These are phyloP conservation scores for Siniperca scherzeri DNA, from an alignment of 2,797 vertebrate species.

Conservation along the genomic window DNA sequence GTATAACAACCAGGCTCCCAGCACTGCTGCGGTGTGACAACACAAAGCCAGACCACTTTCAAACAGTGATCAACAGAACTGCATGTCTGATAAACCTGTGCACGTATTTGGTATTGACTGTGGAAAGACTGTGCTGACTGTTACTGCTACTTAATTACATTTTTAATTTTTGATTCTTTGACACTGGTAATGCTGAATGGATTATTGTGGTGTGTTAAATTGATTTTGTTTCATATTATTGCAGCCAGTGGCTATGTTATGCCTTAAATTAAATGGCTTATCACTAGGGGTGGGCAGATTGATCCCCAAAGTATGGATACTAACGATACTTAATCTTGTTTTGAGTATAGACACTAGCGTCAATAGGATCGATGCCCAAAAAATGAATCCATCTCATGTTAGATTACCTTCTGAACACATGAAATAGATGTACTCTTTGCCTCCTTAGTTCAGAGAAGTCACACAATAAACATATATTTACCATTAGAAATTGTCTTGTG, in stretches of 20 bases:
- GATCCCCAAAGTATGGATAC: not conserved
- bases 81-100: constrained; percentile 18
- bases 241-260: not conserved
- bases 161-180: constrained; percentile 27
- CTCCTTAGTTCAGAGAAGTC: no score
- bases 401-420: not conserved
- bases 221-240: not conserved
- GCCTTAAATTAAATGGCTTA: not conserved
- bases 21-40: constrained; percentile 13
- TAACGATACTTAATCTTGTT: not conserved
- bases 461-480: not conserved
- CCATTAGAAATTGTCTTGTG: not conserved
- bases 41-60: constrained; percentile 2
- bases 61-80: constrained; percentile 1
- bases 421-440: no score
- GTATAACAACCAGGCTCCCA: constrained; percentile 4
- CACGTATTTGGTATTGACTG: constrained; percentile 1
- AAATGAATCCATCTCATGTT: not conserved
- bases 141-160: not conserved
- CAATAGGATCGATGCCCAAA: not conserved
- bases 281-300: not conserved
- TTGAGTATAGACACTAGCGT: not conserved
- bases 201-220: constrained; percentile 3
- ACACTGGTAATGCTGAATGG: not conserved
- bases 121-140: not conserved